phyloP scores from a whole-genome alignment of 2,113 vertebrate genomes.

The Gnathonemus echidnorhynchus region DNA sequence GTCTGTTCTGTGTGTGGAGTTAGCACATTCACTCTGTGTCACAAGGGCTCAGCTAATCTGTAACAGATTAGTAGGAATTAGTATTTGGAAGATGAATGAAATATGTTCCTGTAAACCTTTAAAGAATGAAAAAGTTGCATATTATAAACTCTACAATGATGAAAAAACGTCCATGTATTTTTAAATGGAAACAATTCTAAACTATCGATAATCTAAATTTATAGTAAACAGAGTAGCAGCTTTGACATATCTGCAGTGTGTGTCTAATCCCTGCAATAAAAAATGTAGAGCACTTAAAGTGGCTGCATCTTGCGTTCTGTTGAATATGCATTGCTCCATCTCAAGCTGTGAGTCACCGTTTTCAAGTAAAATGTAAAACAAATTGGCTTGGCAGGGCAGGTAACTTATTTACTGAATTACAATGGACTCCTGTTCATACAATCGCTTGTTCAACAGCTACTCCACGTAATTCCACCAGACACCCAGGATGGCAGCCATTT shows the following conservation, averaged over 20 bases:
- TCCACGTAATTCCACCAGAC: slow-evolving; percentile 18
- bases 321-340: slow-evolving; percentile 18
- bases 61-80: background rate
- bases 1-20: background rate
- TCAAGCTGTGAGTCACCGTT: slow-evolving; percentile 18
- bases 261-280: background rate
- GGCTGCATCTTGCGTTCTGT: background rate
- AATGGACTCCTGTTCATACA: slow-evolving; percentile 56
- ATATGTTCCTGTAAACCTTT: background rate
- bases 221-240: background rate
- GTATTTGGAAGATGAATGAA: background rate
- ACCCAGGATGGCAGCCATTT: slow-evolving; percentile 19
- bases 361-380: slow-evolving; percentile 26
- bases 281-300: background rate
- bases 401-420: slow-evolving; percentile 50
- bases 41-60: background rate
- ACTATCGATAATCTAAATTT: background rate
- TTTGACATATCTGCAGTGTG: background rate
- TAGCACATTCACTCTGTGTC: background rate
- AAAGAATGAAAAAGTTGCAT: background rate
- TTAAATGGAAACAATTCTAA: background rate
- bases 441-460: slow-evolving; percentile 42
- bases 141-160: background rate
- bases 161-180: background rate
- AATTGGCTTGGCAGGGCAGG: slow-evolving; percentile 23